Conservation (phyloP, 2,113 vertebrate genomes). For the Oreochromis tanganicae region DNA sequence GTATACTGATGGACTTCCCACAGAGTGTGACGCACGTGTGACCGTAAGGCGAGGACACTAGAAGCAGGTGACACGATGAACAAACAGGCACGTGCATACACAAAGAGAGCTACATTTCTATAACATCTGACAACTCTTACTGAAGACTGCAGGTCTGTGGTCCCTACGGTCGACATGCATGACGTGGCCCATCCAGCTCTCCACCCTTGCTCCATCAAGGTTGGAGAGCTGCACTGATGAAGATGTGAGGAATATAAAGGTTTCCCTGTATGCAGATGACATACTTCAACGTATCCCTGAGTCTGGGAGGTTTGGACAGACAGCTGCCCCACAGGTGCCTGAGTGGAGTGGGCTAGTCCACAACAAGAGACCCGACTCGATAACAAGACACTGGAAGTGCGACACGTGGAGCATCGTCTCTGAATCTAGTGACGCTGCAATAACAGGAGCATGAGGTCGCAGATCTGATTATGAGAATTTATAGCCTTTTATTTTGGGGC, state of each 20-base stretch:
- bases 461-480: background rate
- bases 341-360: background rate
- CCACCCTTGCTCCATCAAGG: background rate
- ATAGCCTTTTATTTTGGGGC: too few relatives aligned
- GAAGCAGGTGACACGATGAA: conserved; percentile 28
- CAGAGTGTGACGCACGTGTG: background rate
- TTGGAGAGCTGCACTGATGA: background rate
- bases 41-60: conserved; percentile 27
- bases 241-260: background rate
- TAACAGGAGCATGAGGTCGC: background rate
- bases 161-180: background rate
- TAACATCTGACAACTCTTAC: background rate
- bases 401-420: background rate
- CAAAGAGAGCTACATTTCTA: background rate
- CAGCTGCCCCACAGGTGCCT: conserved; percentile 43
- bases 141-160: background rate
- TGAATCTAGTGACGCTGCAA: background rate
- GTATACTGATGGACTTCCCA: background rate
- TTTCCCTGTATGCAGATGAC: background rate
- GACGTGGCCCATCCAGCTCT: background rate
- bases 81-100: background rate
- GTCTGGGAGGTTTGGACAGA: conserved; percentile 18
- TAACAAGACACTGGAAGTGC: background rate
- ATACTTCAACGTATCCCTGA: background rate
- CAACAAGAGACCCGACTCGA: background rate